Conservation (phyloP, 2,888 invertebrate genomes). For the Harpalus rubripes region DNA sequence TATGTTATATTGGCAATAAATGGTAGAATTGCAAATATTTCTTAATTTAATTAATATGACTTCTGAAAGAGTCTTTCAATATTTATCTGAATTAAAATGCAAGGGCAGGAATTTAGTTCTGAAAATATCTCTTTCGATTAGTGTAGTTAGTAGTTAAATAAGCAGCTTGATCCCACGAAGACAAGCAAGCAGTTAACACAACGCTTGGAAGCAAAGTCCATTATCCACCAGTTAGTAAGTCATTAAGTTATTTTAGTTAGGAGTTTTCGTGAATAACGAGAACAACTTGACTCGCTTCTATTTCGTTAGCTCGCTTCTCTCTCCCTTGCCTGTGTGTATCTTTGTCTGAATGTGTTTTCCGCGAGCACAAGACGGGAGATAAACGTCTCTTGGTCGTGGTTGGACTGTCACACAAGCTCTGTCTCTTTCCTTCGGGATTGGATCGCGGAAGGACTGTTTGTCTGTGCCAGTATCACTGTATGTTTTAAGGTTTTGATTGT, state of each 20-base stretch:
- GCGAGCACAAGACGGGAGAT: conserved; percentile 22
- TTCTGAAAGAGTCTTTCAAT: too few relatives aligned
- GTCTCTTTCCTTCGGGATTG: conserved; percentile 19
- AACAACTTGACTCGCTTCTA: conserved; percentile 18
- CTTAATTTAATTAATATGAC: too few relatives aligned
- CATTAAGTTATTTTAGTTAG: conserved; percentile 45
- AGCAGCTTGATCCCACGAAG: neutral
- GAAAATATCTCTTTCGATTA: conserved; percentile 10
- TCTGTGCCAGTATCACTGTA: conserved; percentile 9
- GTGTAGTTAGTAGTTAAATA: conserved; percentile 5
- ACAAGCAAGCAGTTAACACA: conserved; percentile 14
- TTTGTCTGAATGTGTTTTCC: conserved; percentile 4
- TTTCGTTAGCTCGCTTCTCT: conserved; percentile 27
- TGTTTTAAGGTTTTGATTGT: conserved; percentile 47
- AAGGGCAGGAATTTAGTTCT: neutral
- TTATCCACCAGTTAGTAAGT: conserved; percentile 52
- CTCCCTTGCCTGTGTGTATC: conserved; percentile 2
- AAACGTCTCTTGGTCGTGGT: conserved; percentile 30
- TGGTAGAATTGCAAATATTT: too few relatives aligned
- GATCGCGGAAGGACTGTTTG: neutral
- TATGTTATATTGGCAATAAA: too few relatives aligned
- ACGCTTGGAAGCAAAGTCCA: conserved; percentile 19
- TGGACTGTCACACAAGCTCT: conserved; percentile 40
- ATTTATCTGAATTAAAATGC: too few relatives aligned
- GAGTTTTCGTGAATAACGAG: conserved; percentile 50